Base-by-base conservation (phyloP, 2,888 invertebrate genomes). In the Falcaria lacertinaria region DNA sequence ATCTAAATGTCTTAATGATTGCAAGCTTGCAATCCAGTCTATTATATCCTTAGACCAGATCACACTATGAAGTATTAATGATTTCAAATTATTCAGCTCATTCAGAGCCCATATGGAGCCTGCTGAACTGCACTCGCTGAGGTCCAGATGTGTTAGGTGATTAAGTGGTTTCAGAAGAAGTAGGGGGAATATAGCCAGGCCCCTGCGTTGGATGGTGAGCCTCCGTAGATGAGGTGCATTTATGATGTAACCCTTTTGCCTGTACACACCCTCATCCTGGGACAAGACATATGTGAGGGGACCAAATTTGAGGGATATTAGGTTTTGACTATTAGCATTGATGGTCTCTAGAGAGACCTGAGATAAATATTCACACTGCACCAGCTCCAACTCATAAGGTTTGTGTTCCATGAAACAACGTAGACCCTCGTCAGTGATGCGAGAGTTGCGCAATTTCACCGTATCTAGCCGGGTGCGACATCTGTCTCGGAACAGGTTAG, bases 1-100 rank as follows among this genome's bases (percentile, higher is more conserved):
- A 80, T 98, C 98, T 46, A 98, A 84, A 66, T 95, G 94, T 60
- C 92, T 92, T 63, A 91, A 86, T 51, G 88, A 87, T 25, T 74
- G 82, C 57, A 93, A 70, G 36, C 87, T 86, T 46, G 91, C 87
- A 61, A 94, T 92, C 65, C 91, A 91, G 49, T 91, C 89, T 45
- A 93, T 87, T 49, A 92, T 89, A 52, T 91, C 91, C 59, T 91
- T 91, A 15, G 93, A 84, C 74, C 91, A 90, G 39, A 92, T 91
- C 3, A 97, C 95, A 84, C 96, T 95, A 71, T 96, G 95, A 37
- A 98, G 86, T 53, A 95, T 92, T 13, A 98, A 86, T 1, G 94
- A 94, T 15, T 91, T 89, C 52, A 98, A 86, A 64, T 93, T 91
- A 22, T 91, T 90, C 55, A 96, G 80, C 53, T 92, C 90, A 41